Conservation (phyloP, 2,113 vertebrate genomes). For the Lophius piscatorius region DNA sequence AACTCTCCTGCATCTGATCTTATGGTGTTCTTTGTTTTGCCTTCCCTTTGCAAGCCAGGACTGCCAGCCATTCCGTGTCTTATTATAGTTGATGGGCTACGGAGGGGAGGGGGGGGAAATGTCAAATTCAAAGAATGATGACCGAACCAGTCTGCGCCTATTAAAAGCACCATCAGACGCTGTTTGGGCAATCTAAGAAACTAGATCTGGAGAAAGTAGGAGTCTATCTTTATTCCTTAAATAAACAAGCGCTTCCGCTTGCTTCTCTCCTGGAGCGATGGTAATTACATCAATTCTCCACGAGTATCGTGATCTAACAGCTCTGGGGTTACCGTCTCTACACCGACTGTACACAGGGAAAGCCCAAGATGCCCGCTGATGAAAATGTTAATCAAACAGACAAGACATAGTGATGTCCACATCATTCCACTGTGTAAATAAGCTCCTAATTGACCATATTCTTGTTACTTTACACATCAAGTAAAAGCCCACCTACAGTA, state of each 20-base stretch:
- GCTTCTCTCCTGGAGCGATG: slow-evolving; percentile 52
- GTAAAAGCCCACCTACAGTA: slow-evolving; percentile 51
- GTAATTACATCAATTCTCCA: slow-evolving; percentile 76
- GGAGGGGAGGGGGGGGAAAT: slow-evolving; percentile 35
- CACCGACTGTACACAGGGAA: slow-evolving; percentile 12
- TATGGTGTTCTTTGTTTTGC: slow-evolving; percentile 66
- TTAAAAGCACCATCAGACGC: slow-evolving; percentile 73
- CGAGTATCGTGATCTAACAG: slow-evolving; percentile 65
- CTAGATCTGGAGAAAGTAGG: slow-evolving; percentile 69
- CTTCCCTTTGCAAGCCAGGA: slow-evolving; percentile 54
- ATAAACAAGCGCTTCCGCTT: slow-evolving; percentile 69
- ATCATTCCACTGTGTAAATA: slow-evolving; percentile 14
- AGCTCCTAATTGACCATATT: slow-evolving; percentile 5
- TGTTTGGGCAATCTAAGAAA: slow-evolving; percentile 75
- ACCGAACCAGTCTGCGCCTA: slow-evolving; percentile 74
- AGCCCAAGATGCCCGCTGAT: slow-evolving; percentile 4
- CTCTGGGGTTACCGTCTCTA: slow-evolving; percentile 4
- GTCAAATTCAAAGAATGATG: slow-evolving; percentile 81
- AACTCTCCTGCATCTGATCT: slow-evolving; percentile 28
- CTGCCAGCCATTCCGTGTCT: slow-evolving; percentile 77
- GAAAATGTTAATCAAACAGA: slow-evolving; percentile 46
- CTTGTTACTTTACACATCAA: slow-evolving; percentile 13
- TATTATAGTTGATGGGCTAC: slow-evolving; percentile 79
- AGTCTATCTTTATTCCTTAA: slow-evolving; percentile 69
- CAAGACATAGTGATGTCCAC: background rate